Conservation (phyloP, 2,113 vertebrate species). For the Psittacula cyanocephala region DNA sequence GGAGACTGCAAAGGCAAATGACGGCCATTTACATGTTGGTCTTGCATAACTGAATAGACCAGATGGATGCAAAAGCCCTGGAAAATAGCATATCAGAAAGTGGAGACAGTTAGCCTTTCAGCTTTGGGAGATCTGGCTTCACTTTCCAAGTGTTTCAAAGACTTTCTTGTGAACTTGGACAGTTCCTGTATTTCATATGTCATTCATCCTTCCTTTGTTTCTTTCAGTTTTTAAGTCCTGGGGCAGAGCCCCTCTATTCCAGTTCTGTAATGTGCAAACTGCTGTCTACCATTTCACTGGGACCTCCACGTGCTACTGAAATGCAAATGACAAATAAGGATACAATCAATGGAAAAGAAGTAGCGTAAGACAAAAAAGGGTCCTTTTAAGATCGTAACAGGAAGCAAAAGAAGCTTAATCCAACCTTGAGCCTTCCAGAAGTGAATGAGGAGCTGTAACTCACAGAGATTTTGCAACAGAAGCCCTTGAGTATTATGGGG, state of each 20-base stretch:
- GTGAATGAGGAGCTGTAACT: not conserved
- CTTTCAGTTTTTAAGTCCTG: not conserved
- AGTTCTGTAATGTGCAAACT: not conserved
- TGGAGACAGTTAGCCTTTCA: not conserved
- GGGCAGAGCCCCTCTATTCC: not conserved
- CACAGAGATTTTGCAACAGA: constrained; percentile 7
- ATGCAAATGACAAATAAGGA: constrained; percentile 2
- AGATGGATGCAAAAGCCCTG: not conserved
- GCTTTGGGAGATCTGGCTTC: not conserved
- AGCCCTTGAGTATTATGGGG: constrained; percentile 5
- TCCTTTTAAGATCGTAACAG: not conserved
- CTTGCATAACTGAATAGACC: rapidly evolving
- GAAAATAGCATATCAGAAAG: not conserved
- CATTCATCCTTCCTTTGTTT: not conserved
- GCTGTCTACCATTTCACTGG: not conserved
- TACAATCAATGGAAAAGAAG: not conserved
- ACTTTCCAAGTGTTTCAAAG: not conserved
- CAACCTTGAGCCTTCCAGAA: not conserved
- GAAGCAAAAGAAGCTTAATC: not conserved
- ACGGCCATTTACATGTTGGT: not conserved
- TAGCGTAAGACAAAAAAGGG: not conserved
- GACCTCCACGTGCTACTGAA: not conserved
- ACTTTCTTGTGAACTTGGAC: not conserved
- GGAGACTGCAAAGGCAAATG: not conserved
- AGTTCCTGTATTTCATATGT: not conserved